A percentile compares a stretch with the other conserved stretches of the same genome.
phyloP scores from a whole-genome alignment of 2,797 vertebrate species.

The Coreius guichenoti region DNA sequence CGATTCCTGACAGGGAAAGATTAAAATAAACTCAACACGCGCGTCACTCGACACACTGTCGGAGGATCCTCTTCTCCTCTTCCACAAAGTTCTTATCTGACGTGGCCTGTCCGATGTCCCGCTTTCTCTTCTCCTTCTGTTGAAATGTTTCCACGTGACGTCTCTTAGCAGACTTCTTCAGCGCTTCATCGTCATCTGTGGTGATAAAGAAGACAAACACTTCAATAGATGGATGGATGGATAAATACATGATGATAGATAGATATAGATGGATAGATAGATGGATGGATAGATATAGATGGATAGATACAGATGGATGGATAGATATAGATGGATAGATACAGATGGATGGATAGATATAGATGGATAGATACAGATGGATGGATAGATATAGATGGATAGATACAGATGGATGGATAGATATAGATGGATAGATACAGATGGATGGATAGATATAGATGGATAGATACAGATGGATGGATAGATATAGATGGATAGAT shows the following conservation, averaged over 20 bases:
- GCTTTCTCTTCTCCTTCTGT: slow-evolving; percentile 88
- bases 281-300: too few relatives aligned
- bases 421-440: too few relatives aligned
- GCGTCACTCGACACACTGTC: slow-evolving; percentile 65
- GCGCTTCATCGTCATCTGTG: slow-evolving; percentile 49
- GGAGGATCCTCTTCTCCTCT: slow-evolving; percentile 84
- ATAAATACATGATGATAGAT: not conserved
- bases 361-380: too few relatives aligned
- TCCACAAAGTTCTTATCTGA: slow-evolving; percentile 85
- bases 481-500: too few relatives aligned
- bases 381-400: too few relatives aligned
- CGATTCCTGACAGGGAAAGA: not conserved
- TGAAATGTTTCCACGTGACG: slow-evolving; percentile 88
- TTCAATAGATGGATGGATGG: not conserved
- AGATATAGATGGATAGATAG: too few relatives aligned
- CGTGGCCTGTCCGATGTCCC: slow-evolving; percentile 82
- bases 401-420: too few relatives aligned
- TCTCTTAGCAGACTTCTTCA: slow-evolving; percentile 81
- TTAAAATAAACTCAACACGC: not conserved
- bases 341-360: too few relatives aligned
- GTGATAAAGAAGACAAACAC: not conserved
- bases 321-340: too few relatives aligned
- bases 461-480: too few relatives aligned
- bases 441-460: too few relatives aligned
- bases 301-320: too few relatives aligned